phyloP scores from a whole-genome alignment of 2,888 invertebrate genomes.

The Caenorhabditis sp. region DNA sequence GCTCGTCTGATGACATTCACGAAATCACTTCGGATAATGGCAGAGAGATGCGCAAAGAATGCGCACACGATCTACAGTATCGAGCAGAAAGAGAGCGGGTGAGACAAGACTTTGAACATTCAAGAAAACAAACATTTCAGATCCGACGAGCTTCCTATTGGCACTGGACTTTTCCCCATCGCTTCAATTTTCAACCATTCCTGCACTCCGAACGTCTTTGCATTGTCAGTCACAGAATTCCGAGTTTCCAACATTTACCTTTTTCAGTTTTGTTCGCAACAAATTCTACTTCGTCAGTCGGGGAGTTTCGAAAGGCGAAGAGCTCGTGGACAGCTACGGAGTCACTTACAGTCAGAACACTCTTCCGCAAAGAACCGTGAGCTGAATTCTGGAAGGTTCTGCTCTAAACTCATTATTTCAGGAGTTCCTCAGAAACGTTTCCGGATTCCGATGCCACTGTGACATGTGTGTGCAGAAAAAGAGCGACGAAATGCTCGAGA shows the following conservation, averaged over 20 bases:
- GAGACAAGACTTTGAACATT: neutral
- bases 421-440: slow-evolving; percentile 31
- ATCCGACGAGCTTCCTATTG: slow-evolving; percentile 33
- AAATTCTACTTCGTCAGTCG: slow-evolving; percentile 54
- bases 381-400: neutral
- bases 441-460: slow-evolving; percentile 46
- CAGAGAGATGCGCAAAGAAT: slow-evolving; percentile 45
- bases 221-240: slow-evolving; percentile 59
- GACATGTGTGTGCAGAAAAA: slow-evolving; percentile 12
- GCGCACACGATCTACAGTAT: slow-evolving; percentile 46
- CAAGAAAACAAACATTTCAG: slow-evolving; percentile 9
- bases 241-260: neutral
- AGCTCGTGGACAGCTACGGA: slow-evolving; percentile 60
- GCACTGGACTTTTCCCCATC: slow-evolving; percentile 62
- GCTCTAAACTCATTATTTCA: neutral
- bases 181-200: slow-evolving; percentile 61
- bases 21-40: slow-evolving; percentile 38
- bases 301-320: slow-evolving; percentile 57
- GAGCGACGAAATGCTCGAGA: neutral
- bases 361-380: slow-evolving; percentile 46
- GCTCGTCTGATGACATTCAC: slow-evolving; percentile 17
- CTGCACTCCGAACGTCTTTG: slow-evolving; percentile 56
- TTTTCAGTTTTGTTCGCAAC: slow-evolving; percentile 55
- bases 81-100: slow-evolving; percentile 25
- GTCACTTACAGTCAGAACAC: slow-evolving; percentile 39